phyloP scores from a whole-genome alignment of 2,888 invertebrate species.

The Clostera curtula region DNA sequence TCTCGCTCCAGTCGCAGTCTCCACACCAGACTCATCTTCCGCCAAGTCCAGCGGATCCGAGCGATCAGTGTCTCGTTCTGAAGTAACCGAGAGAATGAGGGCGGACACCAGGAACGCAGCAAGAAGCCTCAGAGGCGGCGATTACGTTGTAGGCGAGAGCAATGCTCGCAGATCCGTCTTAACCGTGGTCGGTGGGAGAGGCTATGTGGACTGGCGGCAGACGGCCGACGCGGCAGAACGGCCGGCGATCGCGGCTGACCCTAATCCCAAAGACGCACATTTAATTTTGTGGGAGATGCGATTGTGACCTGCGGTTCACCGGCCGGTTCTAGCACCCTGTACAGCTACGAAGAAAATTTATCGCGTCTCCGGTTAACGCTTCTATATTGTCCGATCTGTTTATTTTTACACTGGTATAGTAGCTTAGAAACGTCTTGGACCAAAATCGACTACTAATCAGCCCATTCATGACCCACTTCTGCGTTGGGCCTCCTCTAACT shows the following conservation, averaged over 20 bases:
- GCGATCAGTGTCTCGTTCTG: constrained; percentile 51
- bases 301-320: constrained; percentile 39
- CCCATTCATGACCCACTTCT: no score
- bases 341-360: no score
- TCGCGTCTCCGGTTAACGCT: constrained; percentile 12
- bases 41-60: constrained; percentile 57
- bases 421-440: no score
- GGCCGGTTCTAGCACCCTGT: constrained; percentile 7
- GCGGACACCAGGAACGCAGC: constrained; percentile 40
- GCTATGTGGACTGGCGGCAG: constrained; percentile 90
- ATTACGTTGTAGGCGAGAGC: constrained; percentile 57
- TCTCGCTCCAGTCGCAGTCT: constrained; percentile 72
- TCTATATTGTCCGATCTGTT: no score
- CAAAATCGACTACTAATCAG: no score
- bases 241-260: constrained; percentile 74
- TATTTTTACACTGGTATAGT: no score
- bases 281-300: constrained; percentile 90
- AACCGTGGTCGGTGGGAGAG: constrained; percentile 90
- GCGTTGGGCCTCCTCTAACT: no score
- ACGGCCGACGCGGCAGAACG: constrained; percentile 78
- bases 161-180: constrained; percentile 83
- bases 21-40: constrained; percentile 59
- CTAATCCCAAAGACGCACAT: constrained; percentile 90
- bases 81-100: constrained; percentile 34
- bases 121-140: constrained; percentile 56